A percentile compares a stretch with the other conserved stretches of the same genome.
These are phyloP conservation scores for Danaus plexippus DNA, from an alignment of 1,140 invertebrate species.

Conservation along the genomic window DNA sequence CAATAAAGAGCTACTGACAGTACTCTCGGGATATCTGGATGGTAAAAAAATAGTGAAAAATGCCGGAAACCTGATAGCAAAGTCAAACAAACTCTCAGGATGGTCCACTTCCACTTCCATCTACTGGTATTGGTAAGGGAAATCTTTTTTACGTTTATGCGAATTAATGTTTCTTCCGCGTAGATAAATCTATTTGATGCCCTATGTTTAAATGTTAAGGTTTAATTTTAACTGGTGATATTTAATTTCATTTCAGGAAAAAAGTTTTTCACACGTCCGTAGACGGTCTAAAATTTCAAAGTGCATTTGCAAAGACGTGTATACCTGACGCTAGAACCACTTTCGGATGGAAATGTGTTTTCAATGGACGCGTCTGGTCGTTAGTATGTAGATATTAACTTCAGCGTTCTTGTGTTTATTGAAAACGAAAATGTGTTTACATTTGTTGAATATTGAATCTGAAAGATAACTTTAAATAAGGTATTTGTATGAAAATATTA, in stretches of 20 bases:
- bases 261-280: conserved; percentile 25
- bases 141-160: conserved; percentile 25
- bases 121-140: conserved; percentile 35
- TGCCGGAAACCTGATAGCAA: conserved; percentile 36
- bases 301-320: conserved; percentile 50
- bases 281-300: conserved; percentile 37
- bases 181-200: conserved; percentile 1
- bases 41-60: conserved; percentile 46
- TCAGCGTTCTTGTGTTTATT: conserved; percentile 24
- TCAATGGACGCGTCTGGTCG: conserved; percentile 36
- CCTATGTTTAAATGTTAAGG: conserved; percentile 4
- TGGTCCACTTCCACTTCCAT: conserved; percentile 35
- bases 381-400: conserved; percentile 21
- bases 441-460: conserved; percentile 3
- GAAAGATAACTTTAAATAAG: conserved; percentile 5
- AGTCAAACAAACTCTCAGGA: conserved; percentile 56
- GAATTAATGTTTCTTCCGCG: neutral
- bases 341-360: conserved; percentile 57
- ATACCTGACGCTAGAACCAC: conserved; percentile 39
- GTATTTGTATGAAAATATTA: too few relatives aligned
- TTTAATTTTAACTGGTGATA: conserved; percentile 3
- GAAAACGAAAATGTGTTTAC: conserved; percentile 9
- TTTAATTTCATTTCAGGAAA: conserved; percentile 11
- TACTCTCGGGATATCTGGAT: conserved; percentile 32
- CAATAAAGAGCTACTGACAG: conserved; percentile 53